phyloP scores from a whole-genome alignment of 2,888 invertebrate species.

The Lasioglossum lativentre region DNA sequence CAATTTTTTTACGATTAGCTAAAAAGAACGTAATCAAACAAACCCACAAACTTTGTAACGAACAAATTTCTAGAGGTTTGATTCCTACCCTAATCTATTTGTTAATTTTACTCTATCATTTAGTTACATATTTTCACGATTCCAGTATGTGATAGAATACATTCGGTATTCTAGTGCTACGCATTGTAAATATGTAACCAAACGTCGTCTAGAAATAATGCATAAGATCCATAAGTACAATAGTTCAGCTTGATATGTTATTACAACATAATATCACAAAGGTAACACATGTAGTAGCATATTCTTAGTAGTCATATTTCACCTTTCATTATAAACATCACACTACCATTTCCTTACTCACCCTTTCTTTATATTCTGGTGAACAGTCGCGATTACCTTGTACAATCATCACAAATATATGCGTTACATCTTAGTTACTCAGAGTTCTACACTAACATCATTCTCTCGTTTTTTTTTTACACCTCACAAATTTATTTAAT shows the following conservation, averaged over 20 bases:
- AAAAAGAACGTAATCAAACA: constrained; percentile 25
- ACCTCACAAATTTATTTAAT: constrained; percentile 28
- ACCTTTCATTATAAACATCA: constrained; percentile 34
- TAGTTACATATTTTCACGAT: constrained; percentile 60
- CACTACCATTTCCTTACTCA: constrained; percentile 4
- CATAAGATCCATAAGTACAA: constrained; percentile 57
- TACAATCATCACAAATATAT: constrained; percentile 50
- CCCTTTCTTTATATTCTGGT: constrained; percentile 23
- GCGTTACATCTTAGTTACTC: constrained; percentile 43
- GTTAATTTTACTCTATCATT: constrained; percentile 41
- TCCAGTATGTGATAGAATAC: constrained; percentile 52
- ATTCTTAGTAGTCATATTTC: constrained; percentile 35
- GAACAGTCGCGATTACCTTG: constrained; percentile 37
- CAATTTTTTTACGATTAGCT: constrained; percentile 42
- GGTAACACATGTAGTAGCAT: constrained; percentile 46
- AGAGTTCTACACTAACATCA: constrained; percentile 41
- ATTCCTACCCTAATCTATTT: constrained; percentile 50
- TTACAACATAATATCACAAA: constrained; percentile 36
- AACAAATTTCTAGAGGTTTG: constrained; percentile 47
- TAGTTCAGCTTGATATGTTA: constrained; percentile 39
- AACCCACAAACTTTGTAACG: constrained; percentile 17
- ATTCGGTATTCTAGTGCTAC: constrained; percentile 58
- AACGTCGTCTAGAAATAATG: constrained; percentile 49
- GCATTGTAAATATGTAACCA: constrained; percentile 68
- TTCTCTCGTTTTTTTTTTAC: constrained; percentile 33